Conservation (phyloP, 2,888 invertebrate species). For the Linnaemya vulpina region DNA sequence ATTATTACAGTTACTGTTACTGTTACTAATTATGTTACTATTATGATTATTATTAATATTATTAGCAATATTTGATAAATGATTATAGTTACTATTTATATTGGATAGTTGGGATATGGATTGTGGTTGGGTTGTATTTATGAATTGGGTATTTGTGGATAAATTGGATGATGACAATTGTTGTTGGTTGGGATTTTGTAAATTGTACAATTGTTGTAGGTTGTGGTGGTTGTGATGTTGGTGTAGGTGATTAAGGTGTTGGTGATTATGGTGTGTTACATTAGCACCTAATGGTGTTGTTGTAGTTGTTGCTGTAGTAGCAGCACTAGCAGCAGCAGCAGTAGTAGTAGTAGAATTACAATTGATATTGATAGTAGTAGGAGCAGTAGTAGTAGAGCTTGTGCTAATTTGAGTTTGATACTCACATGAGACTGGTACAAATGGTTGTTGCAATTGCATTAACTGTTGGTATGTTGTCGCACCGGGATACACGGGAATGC, state of each 20-base stretch:
- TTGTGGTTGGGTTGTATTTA: constrained; percentile 60
- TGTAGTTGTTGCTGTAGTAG: constrained; percentile 74
- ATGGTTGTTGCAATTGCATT: constrained; percentile 96
- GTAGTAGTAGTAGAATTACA: constrained; percentile 70
- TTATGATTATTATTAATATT: constrained; percentile 54
- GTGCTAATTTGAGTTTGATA: constrained; percentile 84
- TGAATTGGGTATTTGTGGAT: constrained; percentile 64
- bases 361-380: constrained; percentile 73
- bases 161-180: constrained; percentile 72
- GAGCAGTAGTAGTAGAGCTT: constrained; percentile 73
- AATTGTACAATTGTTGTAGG: constrained; percentile 66
- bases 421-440: constrained; percentile 99
- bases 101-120: constrained; percentile 65
- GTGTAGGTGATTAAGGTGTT: constrained; percentile 73
- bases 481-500: constrained; percentile 96
- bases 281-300: constrained; percentile 74
- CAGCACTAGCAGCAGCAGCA: constrained; percentile 77
- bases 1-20: constrained; percentile 70
- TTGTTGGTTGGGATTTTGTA: constrained; percentile 70
- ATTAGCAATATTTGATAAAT: constrained; percentile 64
- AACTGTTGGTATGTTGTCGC: constrained; percentile 97
- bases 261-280: constrained; percentile 75
- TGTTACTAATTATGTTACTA: constrained; percentile 59
- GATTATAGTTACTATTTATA: constrained; percentile 65
- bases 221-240: constrained; percentile 77